These are phyloP conservation scores for Euplexia lucipara DNA, from an alignment of 2,888 invertebrate species.

Conservation along the genomic window DNA sequence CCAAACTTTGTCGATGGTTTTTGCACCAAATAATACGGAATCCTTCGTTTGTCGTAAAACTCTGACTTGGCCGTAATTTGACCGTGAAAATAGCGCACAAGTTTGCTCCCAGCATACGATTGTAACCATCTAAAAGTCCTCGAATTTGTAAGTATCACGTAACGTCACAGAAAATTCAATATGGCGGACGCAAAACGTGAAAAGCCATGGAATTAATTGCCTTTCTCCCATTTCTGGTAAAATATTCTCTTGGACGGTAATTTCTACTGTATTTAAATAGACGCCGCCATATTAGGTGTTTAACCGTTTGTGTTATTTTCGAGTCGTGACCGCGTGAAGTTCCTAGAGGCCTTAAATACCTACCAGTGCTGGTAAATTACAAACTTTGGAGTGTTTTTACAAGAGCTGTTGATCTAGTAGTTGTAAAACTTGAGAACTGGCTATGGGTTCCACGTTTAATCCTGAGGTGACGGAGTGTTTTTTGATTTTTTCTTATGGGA, in stretches of 20 bases:
- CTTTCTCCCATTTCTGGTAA: slow-evolving; percentile 26
- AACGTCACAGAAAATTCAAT: too few species aligned
- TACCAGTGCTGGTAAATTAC: slow-evolving; percentile 18
- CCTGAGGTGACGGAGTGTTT: too few species aligned
- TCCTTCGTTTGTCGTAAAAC: too few species aligned
- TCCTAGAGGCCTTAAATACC: slow-evolving; percentile 39
- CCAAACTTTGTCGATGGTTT: too few species aligned
- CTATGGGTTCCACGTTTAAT: too few species aligned
- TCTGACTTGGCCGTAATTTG: too few species aligned
- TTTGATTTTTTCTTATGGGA: too few species aligned
- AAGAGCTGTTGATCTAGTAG: background rate
- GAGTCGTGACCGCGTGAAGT: slow-evolving; percentile 55
- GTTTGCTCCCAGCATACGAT: too few species aligned
- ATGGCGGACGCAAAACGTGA: slow-evolving; percentile 13
- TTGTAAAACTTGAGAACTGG: background rate
- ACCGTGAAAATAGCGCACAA: too few species aligned
- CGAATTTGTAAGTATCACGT: too few species aligned
- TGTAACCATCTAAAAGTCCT: too few species aligned
- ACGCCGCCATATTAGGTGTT: slow-evolving; percentile 55
- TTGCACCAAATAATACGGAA: too few species aligned
- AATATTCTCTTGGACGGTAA: slow-evolving; percentile 49
- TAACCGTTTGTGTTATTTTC: slow-evolving; percentile 53
- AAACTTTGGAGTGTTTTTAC: slow-evolving; percentile 1
- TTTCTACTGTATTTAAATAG: slow-evolving; percentile 63
- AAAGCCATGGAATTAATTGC: slow-evolving; percentile 55